Evolutionary conservation across 2,888 invertebrate species (phyloP), one percentile per base, ranked within the genome.

Genomic region (Boloria selene): DNA sequence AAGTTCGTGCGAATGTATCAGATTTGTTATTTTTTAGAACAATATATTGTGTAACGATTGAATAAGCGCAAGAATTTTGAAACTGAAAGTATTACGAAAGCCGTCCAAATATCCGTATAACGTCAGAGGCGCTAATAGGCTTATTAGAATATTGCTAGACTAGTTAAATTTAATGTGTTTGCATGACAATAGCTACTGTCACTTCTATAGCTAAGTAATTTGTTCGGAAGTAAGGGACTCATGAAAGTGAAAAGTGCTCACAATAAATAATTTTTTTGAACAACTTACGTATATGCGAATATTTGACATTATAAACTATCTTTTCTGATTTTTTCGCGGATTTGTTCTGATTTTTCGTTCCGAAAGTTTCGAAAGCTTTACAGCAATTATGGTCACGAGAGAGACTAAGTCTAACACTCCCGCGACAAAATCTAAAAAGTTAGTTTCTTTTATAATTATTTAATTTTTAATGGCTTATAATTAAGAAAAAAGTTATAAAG

Each of bases 61-160:
- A 56, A 56, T 56, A 45, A 56, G 45, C n/a, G 45, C 26, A 45
- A 16, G 73, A 75, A 73, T 79, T 79, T 79, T 78, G 76, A 78
- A 78, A 78, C 79, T 79, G 80, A 79, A 79, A 80, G 80, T 78
- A 71, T 74, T 75, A 70, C 71, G 68, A 70, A 65, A 70, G 63
- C 56, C 60, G 56, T 63, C 61, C 63, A 69, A 71, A 71, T 73
- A 64, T 67, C 60, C 66, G 72, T 64, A 65, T 70, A 77, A 75
- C 78, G 80, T 74, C 72, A 68, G 73, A 77, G 79, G 79, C 77
- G 80, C 77, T 85, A 83, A 85, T 82, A 70, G 69, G 69, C 66
- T 77, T 73, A 74, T 78, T 83, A 79, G 78, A 79, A 76, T 77
- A 76, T 74, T 61, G 47, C 22, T 56, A 6, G 31, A 56, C 60